Evolutionary conservation across 2,888 invertebrate genomes (phyloP).

Genomic region (Tuta absoluta): DNA sequence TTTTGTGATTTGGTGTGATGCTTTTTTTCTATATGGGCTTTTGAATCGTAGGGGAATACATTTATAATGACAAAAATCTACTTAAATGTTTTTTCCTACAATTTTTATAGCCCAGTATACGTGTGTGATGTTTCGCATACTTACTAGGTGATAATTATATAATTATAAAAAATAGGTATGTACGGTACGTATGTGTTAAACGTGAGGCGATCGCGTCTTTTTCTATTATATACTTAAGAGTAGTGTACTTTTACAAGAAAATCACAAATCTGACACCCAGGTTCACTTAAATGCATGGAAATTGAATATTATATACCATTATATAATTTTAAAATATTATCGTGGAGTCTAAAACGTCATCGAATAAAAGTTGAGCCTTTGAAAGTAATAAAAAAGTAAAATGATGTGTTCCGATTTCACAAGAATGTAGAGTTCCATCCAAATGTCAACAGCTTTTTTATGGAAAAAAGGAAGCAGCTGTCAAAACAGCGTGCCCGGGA

Average conservation of each 20-base stretch:
- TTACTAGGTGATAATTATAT: slow-evolving; percentile 46
- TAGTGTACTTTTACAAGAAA: slow-evolving; percentile 76
- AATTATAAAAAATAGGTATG: slow-evolving; percentile 42
- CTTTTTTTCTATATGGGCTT: slow-evolving; percentile 43
- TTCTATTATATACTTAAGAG: slow-evolving; percentile 63
- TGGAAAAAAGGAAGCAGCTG: neutral
- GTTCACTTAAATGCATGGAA: slow-evolving; percentile 26
- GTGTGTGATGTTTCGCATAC: slow-evolving; percentile 53
- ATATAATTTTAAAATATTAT: neutral
- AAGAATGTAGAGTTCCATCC: neutral
- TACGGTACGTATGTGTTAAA: slow-evolving; percentile 54
- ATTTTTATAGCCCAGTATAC: slow-evolving; percentile 30
- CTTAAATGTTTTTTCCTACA: neutral
- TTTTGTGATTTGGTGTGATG: slow-evolving; percentile 62
- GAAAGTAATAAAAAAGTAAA: neutral
- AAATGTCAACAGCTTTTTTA: neutral
- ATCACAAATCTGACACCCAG: slow-evolving; percentile 68
- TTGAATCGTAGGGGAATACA: slow-evolving; percentile 30
- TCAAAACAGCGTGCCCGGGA: slow-evolving; percentile 35
- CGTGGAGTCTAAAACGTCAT: neutral
- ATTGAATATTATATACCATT: neutral
- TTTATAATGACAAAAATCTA: neutral
- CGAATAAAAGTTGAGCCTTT: neutral
- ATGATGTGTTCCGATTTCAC: no score
- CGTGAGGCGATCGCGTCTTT: slow-evolving; percentile 70